Conservation (phyloP, 2,888 invertebrate genomes). For the Hydrotaea diabolus region DNA sequence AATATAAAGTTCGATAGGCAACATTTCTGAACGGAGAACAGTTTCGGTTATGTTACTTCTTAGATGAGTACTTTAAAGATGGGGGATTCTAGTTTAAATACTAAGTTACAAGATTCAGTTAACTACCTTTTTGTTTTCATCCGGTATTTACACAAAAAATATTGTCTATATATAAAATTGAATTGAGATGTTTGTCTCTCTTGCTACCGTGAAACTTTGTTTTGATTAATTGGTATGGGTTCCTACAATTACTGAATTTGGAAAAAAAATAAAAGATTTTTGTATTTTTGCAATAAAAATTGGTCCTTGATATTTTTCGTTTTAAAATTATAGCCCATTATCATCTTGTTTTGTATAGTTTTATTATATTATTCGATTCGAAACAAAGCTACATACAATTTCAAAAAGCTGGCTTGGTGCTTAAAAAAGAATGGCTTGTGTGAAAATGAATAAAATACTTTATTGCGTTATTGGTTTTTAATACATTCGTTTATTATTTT, state of each 20-base stretch:
- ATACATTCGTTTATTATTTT: conserved; percentile 68
- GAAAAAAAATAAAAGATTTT: conserved; percentile 1
- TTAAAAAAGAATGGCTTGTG: conserved; percentile 47
- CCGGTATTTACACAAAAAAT: not conserved
- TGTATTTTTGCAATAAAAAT: conserved; percentile 69
- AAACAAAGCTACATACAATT: conserved; percentile 56
- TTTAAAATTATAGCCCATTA: conserved; percentile 59
- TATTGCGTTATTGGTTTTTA: conserved; percentile 64
- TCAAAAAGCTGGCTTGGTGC: conserved; percentile 64
- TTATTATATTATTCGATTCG: conserved; percentile 71
- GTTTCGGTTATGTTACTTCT: conserved; percentile 45
- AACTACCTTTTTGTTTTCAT: conserved; percentile 66
- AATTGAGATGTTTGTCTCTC: too few species aligned
- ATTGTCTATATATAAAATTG: too few species aligned
- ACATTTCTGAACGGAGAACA: conserved; percentile 16
- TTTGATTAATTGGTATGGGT: conserved; percentile 61
- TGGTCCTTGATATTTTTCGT: conserved; percentile 74
- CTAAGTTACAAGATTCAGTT: conserved; percentile 65
- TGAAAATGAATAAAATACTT: conserved; percentile 55
- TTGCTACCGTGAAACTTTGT: too few species aligned
- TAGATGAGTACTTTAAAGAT: conserved; percentile 44
- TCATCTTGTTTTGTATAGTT: conserved; percentile 65
- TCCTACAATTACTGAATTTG: not conserved
- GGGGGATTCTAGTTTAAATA: conserved; percentile 61
- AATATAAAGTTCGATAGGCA: not conserved